Percentiles rank a stretch among this genome's conserved stretches.
Conservation (phyloP, 2,113 vertebrate genomes). For the Vombatus ursinus region DNA sequence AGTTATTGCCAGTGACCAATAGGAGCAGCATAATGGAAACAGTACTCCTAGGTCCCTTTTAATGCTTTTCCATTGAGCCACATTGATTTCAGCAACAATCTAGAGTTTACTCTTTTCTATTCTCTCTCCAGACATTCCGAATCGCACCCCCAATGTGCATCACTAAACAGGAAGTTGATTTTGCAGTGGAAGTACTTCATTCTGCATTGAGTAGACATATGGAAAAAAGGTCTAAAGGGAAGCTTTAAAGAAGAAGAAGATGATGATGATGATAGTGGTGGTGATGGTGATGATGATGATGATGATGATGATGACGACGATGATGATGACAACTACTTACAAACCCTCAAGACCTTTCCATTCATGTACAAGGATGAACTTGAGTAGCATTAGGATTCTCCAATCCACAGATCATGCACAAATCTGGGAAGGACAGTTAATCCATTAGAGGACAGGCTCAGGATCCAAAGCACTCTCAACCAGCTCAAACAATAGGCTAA, state of each 20-base stretch:
- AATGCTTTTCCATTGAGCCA: neutral
- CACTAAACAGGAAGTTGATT: slow-evolving; percentile 90
- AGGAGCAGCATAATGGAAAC: neutral
- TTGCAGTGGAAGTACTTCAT: slow-evolving; percentile 89
- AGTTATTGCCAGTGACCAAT: neutral
- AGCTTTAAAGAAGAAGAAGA: neutral
- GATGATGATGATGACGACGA: too few species aligned
- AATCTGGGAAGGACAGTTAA: neutral
- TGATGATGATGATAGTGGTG: too few species aligned
- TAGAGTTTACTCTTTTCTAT: neutral
- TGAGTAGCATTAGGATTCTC: neutral
- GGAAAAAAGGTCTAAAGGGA: slow-evolving; percentile 76
- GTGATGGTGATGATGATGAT: too few species aligned
- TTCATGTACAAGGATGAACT: neutral
- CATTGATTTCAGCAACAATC: neutral
- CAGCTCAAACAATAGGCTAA: neutral
- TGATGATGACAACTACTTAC: too few species aligned
- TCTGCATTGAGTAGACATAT: slow-evolving; percentile 85
- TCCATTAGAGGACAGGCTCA: neutral
- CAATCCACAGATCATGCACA: neutral
- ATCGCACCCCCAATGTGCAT: slow-evolving; percentile 95
- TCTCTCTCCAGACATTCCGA: slow-evolving; percentile 89
- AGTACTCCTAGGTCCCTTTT: neutral
- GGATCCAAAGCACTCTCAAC: neutral
- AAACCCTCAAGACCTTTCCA: slow-evolving; percentile 12